Evolutionary conservation across 2,888 invertebrate species (phyloP).

Genomic region (Drosophila crucigera): DNA sequence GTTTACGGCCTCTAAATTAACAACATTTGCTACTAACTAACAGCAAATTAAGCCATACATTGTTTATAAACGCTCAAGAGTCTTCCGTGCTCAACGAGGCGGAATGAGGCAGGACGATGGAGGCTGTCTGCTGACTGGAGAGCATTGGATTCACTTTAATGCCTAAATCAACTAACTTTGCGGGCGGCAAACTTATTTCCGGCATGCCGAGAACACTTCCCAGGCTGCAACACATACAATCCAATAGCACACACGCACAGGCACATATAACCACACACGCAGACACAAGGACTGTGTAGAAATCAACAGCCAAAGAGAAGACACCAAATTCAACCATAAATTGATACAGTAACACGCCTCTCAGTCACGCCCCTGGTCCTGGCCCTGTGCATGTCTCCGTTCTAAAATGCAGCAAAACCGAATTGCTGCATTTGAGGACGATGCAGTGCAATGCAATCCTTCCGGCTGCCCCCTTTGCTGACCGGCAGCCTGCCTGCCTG

Average conservation of each 20-base stretch:
- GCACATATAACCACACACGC: slow-evolving; percentile 11
- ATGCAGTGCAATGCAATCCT: slow-evolving; percentile 55
- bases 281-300: slow-evolving; percentile 32
- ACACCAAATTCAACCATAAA: slow-evolving; percentile 79
- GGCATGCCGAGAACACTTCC: slow-evolving; percentile 73
- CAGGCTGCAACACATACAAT: slow-evolving; percentile 49
- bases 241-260: slow-evolving; percentile 1
- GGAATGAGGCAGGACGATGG: not conserved
- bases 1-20: slow-evolving; percentile 63
- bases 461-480: slow-evolving; percentile 24
- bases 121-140: slow-evolving; percentile 15
- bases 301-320: slow-evolving; percentile 57
- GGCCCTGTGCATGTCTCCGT: slow-evolving; percentile 1
- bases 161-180: slow-evolving; percentile 81
- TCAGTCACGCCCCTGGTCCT: slow-evolving; percentile 41
- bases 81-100: slow-evolving; percentile 15
- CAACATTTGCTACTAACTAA: slow-evolving; percentile 80
- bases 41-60: slow-evolving; percentile 81
- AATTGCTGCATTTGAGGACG: slow-evolving; percentile 51
- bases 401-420: slow-evolving; percentile 40
- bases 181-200: slow-evolving; percentile 80
- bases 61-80: slow-evolving; percentile 76
- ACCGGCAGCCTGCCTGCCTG: slow-evolving; percentile 9
- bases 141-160: slow-evolving; percentile 70
- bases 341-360: slow-evolving; percentile 77